A percentile compares a stretch with the other conserved stretches of the same genome.
phyloP scores from a whole-genome alignment of 2,797 vertebrate species.

The Crocodylus rhombifer region DNA sequence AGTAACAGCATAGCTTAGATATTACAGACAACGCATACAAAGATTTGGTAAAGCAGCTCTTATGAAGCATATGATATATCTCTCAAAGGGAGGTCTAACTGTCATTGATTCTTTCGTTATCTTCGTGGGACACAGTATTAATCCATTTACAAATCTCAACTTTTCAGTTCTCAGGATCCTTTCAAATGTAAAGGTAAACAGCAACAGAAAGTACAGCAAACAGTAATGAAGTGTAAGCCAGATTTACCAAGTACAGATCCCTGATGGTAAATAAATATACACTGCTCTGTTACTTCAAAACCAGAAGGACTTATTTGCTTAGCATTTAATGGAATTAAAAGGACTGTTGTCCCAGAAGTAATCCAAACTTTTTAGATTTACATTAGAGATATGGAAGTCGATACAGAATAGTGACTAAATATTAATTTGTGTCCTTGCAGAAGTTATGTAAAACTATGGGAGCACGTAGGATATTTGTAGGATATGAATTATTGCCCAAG shows the following conservation, averaged over 20 bases:
- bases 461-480: neutral
- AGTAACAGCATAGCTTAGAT: neutral
- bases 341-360: neutral
- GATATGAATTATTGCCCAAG: neutral
- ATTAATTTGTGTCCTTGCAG: conserved; percentile 2
- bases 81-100: neutral
- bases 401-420: neutral
- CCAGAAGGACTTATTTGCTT: conserved; percentile 42
- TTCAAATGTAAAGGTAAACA: conserved; percentile 58
- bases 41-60: conserved; percentile 15
- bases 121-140: conserved; percentile 33
- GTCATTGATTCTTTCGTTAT: conserved; percentile 36
- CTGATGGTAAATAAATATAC: conserved; percentile 36
- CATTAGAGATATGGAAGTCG: neutral
- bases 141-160: conserved; percentile 38
- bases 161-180: conserved; percentile 32
- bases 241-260: conserved; percentile 51
- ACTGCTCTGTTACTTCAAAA: neutral
- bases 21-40: neutral
- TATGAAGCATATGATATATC: neutral
- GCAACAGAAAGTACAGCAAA: conserved; percentile 50
- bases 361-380: conserved; percentile 26
- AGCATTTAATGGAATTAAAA: conserved; percentile 49
- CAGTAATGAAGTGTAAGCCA: conserved; percentile 27
- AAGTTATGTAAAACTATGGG: neutral